Percentiles rank a stretch among this genome's conserved stretches.
phyloP scores from a whole-genome alignment of 2,797 vertebrate species.

The Typhlichthys subterraneus region DNA sequence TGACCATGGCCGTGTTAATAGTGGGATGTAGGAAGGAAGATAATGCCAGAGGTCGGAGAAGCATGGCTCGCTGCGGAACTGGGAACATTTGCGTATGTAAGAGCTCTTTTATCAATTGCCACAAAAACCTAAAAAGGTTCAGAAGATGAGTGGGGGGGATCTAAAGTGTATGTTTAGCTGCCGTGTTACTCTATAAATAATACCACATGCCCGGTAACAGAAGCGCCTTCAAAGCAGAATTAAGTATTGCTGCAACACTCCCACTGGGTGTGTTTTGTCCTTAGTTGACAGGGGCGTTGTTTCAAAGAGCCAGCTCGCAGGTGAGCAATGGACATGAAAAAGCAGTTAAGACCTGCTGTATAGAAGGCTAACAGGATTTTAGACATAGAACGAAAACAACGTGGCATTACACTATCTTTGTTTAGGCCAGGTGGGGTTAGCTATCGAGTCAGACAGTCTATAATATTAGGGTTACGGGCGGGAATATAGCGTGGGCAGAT shows the following conservation, averaged over 20 bases:
- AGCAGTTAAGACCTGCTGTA: slow-evolving; percentile 17
- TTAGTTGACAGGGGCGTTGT: slow-evolving; percentile 11
- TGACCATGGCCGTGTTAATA: slow-evolving; percentile 13
- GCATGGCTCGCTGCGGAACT: slow-evolving; percentile 4
- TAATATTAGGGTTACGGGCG: slow-evolving; percentile 2
- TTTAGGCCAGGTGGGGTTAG: slow-evolving; percentile 17
- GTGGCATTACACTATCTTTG: slow-evolving; percentile 20
- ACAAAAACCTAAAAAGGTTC: slow-evolving; percentile 5
- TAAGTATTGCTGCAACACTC: slow-evolving; percentile 13
- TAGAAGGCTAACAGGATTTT: slow-evolving; percentile 19
- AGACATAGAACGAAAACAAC: slow-evolving; percentile 14
- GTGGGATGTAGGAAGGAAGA: slow-evolving; percentile 11
- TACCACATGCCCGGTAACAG: slow-evolving; percentile 17
- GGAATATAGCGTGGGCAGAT: slow-evolving; percentile 4
- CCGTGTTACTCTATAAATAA: slow-evolving; percentile 10
- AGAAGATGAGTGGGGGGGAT: background rate
- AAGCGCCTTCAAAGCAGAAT: slow-evolving; percentile 22
- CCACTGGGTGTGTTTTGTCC: slow-evolving; percentile 6
- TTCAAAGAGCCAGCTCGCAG: slow-evolving; percentile 23
- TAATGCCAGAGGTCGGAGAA: slow-evolving; percentile 15
- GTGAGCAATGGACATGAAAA: slow-evolving; percentile 19
- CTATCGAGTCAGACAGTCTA: slow-evolving; percentile 4
- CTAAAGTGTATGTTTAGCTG: slow-evolving; percentile 2
- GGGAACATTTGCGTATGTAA: slow-evolving; percentile 15
- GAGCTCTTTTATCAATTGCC: slow-evolving; percentile 15